Conservation (phyloP, 2,888 invertebrate genomes). For the Andrena haemorrhoa region DNA sequence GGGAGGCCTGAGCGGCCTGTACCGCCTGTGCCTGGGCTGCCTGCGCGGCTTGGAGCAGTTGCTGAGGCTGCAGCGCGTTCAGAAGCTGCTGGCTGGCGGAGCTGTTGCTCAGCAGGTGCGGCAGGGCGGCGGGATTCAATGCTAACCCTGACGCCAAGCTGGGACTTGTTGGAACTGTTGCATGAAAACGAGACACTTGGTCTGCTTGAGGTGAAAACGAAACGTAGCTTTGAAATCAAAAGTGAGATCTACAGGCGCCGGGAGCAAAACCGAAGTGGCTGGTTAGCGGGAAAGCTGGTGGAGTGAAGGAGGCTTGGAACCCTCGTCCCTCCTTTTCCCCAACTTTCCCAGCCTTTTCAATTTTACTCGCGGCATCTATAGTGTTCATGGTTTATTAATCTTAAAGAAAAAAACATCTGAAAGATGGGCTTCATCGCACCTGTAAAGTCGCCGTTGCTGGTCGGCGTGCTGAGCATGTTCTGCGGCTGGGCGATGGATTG, state of each 20-base stretch:
- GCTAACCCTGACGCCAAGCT: conserved; percentile 88
- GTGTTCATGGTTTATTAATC: too few relatives aligned
- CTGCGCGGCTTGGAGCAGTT: conserved; percentile 85
- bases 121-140: conserved; percentile 89
- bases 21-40: conserved; percentile 80
- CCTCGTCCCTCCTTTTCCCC: too few relatives aligned
- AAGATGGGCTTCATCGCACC: conserved; percentile 8
- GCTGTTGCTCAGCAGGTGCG: conserved; percentile 91
- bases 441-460: conserved; percentile 83
- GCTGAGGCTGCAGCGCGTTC: conserved; percentile 91
- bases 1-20: conserved; percentile 79
- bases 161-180: conserved; percentile 87
- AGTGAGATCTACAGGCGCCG: too few relatives aligned
- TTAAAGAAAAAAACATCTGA: too few relatives aligned
- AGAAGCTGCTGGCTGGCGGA: conserved; percentile 90
- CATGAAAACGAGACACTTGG: conserved; percentile 39
- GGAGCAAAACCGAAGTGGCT: too few relatives aligned
- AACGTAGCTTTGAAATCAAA: background rate
- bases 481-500: conserved; percentile 92
- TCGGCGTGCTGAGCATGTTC: conserved; percentile 87
- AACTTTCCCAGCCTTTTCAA: too few relatives aligned
- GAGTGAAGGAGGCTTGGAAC: too few relatives aligned
- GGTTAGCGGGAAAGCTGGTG: too few relatives aligned
- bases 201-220: background rate
- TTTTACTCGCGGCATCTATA: too few relatives aligned